Conservation (phyloP, 2,888 invertebrate species). For the Drosophila rubida region DNA sequence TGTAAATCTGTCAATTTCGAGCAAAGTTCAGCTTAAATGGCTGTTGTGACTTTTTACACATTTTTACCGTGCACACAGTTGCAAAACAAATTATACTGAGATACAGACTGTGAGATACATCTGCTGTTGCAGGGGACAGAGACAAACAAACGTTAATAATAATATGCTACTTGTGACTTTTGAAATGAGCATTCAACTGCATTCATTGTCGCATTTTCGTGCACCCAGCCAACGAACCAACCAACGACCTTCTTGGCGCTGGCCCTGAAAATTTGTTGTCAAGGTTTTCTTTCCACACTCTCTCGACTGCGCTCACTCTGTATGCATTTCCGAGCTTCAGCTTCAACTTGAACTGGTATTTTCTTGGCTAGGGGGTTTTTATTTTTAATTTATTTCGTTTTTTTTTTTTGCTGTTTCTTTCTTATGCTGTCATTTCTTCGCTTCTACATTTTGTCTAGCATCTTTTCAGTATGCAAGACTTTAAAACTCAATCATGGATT, state of each 20-base stretch:
- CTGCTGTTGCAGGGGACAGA: constrained; percentile 2
- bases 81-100: constrained; percentile 1
- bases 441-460: constrained; percentile 1
- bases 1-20: constrained; percentile 47
- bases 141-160: constrained; percentile 27
- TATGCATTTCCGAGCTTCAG: constrained; percentile 70
- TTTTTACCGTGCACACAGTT: constrained; percentile 47
- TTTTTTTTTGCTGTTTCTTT: constrained; percentile 25
- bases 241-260: constrained; percentile 57
- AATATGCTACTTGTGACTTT: constrained; percentile 44
- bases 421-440: not conserved
- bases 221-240: constrained; percentile 42
- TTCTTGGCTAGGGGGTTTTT: constrained; percentile 50
- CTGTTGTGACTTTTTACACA: constrained; percentile 57
- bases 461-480: constrained; percentile 28
- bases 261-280: constrained; percentile 77
- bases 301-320: constrained; percentile 22
- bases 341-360: constrained; percentile 75
- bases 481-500: constrained; percentile 4
- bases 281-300: constrained; percentile 58
- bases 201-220: constrained; percentile 66
- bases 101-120: constrained; percentile 14
- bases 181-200: constrained; percentile 55
- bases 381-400: constrained; percentile 16
- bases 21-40: constrained; percentile 72